Base-by-base conservation (phyloP, 2,888 invertebrate species). In the Ophioninae sp. region DNA sequence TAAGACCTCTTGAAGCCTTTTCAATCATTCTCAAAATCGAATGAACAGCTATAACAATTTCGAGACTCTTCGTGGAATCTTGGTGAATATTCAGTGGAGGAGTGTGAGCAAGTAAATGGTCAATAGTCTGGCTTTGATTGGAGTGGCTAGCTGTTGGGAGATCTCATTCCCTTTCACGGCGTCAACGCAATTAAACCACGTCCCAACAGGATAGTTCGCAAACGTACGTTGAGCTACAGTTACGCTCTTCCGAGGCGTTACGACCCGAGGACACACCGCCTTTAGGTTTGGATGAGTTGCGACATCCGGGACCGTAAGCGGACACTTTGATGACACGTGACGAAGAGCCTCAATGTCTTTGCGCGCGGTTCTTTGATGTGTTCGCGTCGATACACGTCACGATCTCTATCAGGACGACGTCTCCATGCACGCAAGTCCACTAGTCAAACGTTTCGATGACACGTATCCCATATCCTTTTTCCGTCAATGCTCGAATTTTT, bases 271-370 rank as follows among this genome's bases (percentile, higher is more conserved):
- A 71, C 44, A 64, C 51, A 9, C 74, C 63, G 23, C 71, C 79
- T 82, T 84, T 83, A 37, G 69, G 71, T 39, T 82, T 30, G 68
- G 67, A 59, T 56, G 68, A 23, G 79, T 80, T 64, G 76, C 82
- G 79, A 86, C 85, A 79, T 85, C 83, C 86, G 80, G 81, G 58
- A 65, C 71, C 73, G 68, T 81, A 84, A 84, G 85, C 82, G 83
- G 81, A 84, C 82, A 84, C 82, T 78, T 81, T 82, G 79, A 85
- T 83, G 85, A 85, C 81, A 84, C 86, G 82, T 84, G 85, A 84
- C 86, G 73, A 69, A 64, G 81, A 67, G 80, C 82, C 80, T 78
- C 82, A 83, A 83, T 85, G 79, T 75, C 72, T 79, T 51, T 59
- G 22, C 59, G 10, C 30, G 63, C 13, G 59, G 58, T 41, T 63